phyloP scores from a whole-genome alignment of 2,888 invertebrate species.

The Drosophila anomalata region DNA sequence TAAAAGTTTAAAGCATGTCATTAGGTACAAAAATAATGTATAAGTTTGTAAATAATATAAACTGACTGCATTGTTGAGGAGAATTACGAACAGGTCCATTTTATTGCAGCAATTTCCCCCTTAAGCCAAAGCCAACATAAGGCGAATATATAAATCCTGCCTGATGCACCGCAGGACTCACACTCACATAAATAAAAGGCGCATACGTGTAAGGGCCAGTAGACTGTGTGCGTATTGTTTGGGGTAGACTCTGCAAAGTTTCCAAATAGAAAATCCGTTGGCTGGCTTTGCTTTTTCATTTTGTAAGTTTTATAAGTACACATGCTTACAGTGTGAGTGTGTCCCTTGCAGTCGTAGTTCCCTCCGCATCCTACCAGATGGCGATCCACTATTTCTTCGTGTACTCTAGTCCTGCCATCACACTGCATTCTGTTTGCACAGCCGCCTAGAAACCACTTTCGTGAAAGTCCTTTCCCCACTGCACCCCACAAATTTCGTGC shows the following conservation, averaged over 20 bases:
- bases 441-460: conserved; percentile 32
- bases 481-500: neutral
- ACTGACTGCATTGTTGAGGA: conserved; percentile 23
- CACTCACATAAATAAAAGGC: neutral
- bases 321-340: conserved; percentile 25
- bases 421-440: conserved; percentile 47
- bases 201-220: neutral
- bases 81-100: conserved; percentile 31
- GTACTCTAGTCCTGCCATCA: conserved; percentile 20
- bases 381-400: conserved; percentile 9
- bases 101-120: conserved; percentile 35
- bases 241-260: conserved; percentile 59
- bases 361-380: conserved; percentile 7
- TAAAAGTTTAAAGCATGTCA: too few relatives aligned
- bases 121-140: conserved; percentile 32
- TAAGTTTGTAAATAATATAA: neutral
- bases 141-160: conserved; percentile 14
- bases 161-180: conserved; percentile 9
- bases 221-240: conserved; percentile 14
- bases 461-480: conserved; percentile 12
- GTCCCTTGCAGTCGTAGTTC: neutral
- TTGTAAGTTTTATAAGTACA: conserved; percentile 29
- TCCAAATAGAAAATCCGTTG: conserved; percentile 51
- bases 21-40: too few relatives aligned
- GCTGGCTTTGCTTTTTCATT: conserved; percentile 38